phyloP scores from a whole-genome alignment of 2,113 vertebrate genomes.

The Cyanistes caeruleus region DNA sequence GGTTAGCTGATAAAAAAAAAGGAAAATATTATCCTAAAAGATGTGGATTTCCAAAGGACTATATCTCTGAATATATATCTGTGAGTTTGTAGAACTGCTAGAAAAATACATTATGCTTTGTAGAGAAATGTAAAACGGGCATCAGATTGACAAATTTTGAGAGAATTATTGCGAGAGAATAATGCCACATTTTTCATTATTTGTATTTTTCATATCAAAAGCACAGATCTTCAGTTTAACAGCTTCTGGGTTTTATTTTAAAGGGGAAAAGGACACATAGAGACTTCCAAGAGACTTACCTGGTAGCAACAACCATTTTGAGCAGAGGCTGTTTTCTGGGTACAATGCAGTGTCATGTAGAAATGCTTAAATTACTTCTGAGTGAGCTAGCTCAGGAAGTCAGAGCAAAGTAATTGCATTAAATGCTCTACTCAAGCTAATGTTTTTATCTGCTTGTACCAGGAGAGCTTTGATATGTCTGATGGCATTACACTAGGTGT shows the following conservation, averaged over 20 bases:
- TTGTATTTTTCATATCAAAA: neutral
- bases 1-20: neutral
- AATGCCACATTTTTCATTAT: neutral
- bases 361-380: slow-evolving; percentile 27
- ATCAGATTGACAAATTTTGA: neutral
- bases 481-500: slow-evolving; percentile 4
- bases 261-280: neutral
- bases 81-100: neutral
- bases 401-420: neutral
- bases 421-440: slow-evolving; percentile 23
- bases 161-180: neutral
- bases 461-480: slow-evolving; percentile 12
- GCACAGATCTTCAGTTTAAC: neutral
- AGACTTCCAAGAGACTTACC: neutral
- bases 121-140: neutral
- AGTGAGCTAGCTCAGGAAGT: slow-evolving; percentile 25
- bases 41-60: neutral
- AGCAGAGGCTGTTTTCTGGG: neutral
- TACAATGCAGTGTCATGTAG: neutral
- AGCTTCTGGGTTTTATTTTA: neutral
- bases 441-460: slow-evolving; percentile 7
- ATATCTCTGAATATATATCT: neutral
- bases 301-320: neutral
- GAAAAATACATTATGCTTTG: neutral
- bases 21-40: neutral